Base-by-base conservation (phyloP, 2,888 invertebrate species). In the Apotomis capreana region DNA sequence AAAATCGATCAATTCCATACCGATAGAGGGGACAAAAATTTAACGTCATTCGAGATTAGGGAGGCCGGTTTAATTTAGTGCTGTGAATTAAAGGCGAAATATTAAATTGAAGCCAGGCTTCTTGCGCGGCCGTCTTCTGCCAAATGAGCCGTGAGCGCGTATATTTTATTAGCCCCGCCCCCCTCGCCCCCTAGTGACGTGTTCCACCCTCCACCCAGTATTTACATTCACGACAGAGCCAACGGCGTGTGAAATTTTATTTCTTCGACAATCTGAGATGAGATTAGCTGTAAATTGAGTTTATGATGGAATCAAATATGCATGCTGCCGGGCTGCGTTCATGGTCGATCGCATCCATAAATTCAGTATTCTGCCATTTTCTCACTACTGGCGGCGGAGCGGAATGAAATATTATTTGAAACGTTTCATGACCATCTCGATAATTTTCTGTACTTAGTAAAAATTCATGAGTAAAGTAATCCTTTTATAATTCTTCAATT, bases 201-300 rank as follows among this genome's bases (percentile, higher is more conserved):
- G 60, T 44, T 52, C 54, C 65, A 49, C 52, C 68, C 49, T 36
- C 59, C 68, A 51, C 81, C 85, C 84, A 26, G 26, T 88, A 89
- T 91, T 91, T 90, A 89, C 88, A 89, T 88, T 89, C 87, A 85
- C 86, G 86, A 86, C 83, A 82, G 82, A 87, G 74, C 80, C 90
- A 88, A 84, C 88, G 88, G 87, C 83, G 90, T 88, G 89, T 89
- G 89, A 92, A 90, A 92, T 91, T 92, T 91, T 92, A 92, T 92
- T 92, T 92, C 90, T 89, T 89, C 90, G 90, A 91, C 91, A 92
- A 92, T 92, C 91, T 90, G 87, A 89, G 87, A 92, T 89, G 84
- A 89, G 91, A 92, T 92, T 92, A 92, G 90, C 91, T 91, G 90
- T 88, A 91, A 92, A 92, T 92, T 90, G 91, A 90, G 89, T 92